Evolutionary conservation across 2,797 vertebrate species (phyloP).

Genomic region (Strix occidentalis): DNA sequence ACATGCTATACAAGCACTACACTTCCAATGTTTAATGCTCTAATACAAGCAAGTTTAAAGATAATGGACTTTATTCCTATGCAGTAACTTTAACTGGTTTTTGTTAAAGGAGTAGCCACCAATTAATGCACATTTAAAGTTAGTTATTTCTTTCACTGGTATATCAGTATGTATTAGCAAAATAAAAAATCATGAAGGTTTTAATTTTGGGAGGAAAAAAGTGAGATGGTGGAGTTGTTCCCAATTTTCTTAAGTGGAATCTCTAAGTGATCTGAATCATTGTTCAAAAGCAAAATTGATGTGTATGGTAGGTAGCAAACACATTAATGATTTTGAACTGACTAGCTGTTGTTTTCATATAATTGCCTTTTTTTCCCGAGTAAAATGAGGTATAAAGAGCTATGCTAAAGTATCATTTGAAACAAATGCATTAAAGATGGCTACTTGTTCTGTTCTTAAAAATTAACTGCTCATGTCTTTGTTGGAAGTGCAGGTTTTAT

Average conservation of each 20-base stretch:
- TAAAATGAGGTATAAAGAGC: constrained; percentile 38
- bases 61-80: background rate
- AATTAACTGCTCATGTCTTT: background rate
- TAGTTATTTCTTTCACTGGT: background rate
- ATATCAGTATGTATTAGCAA: background rate
- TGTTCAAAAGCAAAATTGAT: constrained; percentile 36
- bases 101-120: background rate
- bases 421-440: constrained; percentile 42
- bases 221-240: background rate
- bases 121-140: background rate
- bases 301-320: constrained; percentile 29
- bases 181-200: background rate
- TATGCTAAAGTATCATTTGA: constrained; percentile 26
- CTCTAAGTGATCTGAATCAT: constrained; percentile 18
- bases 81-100: background rate
- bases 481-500: background rate
- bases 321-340: constrained; percentile 44
- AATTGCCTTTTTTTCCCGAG: background rate
- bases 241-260: background rate
- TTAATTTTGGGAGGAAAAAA: background rate
- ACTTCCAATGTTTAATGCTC: background rate
- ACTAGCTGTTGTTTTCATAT: constrained; percentile 41
- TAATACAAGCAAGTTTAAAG: background rate
- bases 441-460: constrained; percentile 21
- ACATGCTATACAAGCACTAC: fast-evolving